Percentiles rank a stretch among this genome's conserved stretches.
These are phyloP conservation scores for Peromyscus eremicus DNA, from an alignment of 2,797 vertebrate genomes.

Conservation along the genomic window DNA sequence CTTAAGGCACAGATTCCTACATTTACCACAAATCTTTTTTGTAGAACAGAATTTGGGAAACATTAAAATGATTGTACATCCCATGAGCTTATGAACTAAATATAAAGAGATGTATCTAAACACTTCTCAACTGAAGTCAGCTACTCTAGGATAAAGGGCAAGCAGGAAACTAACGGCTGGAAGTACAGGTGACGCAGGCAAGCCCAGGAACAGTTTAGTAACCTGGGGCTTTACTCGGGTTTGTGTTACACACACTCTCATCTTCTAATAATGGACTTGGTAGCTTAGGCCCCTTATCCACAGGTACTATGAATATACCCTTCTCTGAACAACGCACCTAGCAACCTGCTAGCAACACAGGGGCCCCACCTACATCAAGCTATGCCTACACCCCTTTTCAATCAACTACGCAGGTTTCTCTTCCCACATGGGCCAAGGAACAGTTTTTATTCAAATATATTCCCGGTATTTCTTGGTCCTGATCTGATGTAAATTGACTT, in stretches of 20 bases:
- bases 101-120: constrained; percentile 28
- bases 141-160: constrained; percentile 27
- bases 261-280: not conserved
- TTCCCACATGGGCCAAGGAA: not conserved
- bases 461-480: not conserved
- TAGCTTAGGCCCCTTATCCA: not conserved
- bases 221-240: not conserved
- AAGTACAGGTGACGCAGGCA: not conserved
- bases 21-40: constrained; percentile 40
- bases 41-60: constrained; percentile 22
- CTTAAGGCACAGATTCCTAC: constrained; percentile 1
- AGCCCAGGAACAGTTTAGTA: not conserved
- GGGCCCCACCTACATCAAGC: not conserved
- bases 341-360: not conserved
- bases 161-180: constrained; percentile 5
- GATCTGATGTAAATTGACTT: not conserved
- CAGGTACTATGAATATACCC: not conserved
- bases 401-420: too few species aligned
- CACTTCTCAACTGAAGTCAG: not conserved
- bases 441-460: not conserved
- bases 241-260: not conserved
- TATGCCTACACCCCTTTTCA: not conserved
- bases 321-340: not conserved
- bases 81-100: constrained; percentile 24
- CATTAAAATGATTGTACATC: constrained; percentile 31